A percentile compares a stretch with the other conserved stretches of the same genome.
These are phyloP conservation scores for Ceratina australensis DNA, from an alignment of 1,140 invertebrate species.

Conservation along the genomic window DNA sequence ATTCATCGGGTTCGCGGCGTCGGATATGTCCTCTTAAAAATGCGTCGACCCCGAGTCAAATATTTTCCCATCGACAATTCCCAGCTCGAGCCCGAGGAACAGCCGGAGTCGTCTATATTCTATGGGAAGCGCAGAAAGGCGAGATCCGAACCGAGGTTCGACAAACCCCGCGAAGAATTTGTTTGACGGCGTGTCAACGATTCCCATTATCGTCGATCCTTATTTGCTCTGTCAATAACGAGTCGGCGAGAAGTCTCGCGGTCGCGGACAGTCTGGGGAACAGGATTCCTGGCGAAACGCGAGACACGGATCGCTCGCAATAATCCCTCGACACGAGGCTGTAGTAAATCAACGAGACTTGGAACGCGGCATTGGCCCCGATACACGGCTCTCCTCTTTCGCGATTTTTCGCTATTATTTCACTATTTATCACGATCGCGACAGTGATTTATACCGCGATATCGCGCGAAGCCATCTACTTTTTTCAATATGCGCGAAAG, in stretches of 20 bases:
- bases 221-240: conserved; percentile 53
- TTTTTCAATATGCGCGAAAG: conserved; percentile 23
- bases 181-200: conserved; percentile 52
- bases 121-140: not conserved
- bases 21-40: not conserved
- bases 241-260: conserved; percentile 17
- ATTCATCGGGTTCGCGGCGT: not conserved
- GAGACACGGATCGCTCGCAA: not conserved
- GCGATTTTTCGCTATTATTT: conserved; percentile 13
- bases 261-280: not conserved
- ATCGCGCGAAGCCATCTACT: conserved; percentile 3
- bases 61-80: conserved; percentile 2
- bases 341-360: conserved; percentile 4
- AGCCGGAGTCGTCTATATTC: not conserved
- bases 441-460: conserved; percentile 24
- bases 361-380: not conserved
- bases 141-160: not conserved
- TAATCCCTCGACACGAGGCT: not conserved
- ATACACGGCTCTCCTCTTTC: conserved; percentile 9
- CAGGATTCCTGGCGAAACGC: not conserved
- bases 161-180: conserved; percentile 32
- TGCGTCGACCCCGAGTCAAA: not conserved
- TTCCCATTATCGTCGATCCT: conserved; percentile 57
- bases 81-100: not conserved
- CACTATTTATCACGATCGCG: conserved; percentile 20